phyloP scores from a whole-genome alignment of 1,140 invertebrate species.

The Bombyx mandarina region DNA sequence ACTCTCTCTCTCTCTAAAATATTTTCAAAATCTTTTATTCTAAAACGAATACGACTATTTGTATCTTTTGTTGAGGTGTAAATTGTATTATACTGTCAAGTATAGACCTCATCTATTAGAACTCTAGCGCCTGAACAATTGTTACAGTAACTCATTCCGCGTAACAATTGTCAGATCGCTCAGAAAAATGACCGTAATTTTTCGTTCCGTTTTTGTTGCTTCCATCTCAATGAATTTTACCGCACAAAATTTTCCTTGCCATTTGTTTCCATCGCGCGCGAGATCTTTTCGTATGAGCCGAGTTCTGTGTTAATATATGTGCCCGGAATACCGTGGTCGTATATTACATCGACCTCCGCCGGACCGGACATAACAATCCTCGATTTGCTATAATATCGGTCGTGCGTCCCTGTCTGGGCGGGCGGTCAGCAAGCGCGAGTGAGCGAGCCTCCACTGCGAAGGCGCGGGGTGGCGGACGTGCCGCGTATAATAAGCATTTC shows the following conservation, averaged over 20 bases:
- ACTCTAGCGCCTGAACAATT: too few relatives aligned
- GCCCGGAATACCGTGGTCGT: slow-evolving; percentile 71
- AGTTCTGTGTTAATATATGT: slow-evolving; percentile 72
- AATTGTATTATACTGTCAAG: too few relatives aligned
- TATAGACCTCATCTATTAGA: too few relatives aligned
- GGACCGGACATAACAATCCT: slow-evolving; percentile 71
- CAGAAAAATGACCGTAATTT: slow-evolving; percentile 57
- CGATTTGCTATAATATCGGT: slow-evolving; percentile 71
- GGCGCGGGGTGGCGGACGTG: slow-evolving; percentile 60
- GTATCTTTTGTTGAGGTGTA: too few relatives aligned
- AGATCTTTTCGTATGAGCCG: slow-evolving; percentile 72
- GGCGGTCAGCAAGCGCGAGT: slow-evolving; percentile 27
- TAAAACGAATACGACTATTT: too few relatives aligned
- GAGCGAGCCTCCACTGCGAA: slow-evolving; percentile 36
- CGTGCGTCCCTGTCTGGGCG: slow-evolving; percentile 45
- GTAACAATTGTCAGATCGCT: slow-evolving; percentile 25
- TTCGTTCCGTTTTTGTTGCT: slow-evolving; percentile 51
- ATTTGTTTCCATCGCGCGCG: slow-evolving; percentile 70
- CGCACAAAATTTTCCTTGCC: slow-evolving; percentile 70
- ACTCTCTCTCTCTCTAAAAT: too few relatives aligned
- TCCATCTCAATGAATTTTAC: slow-evolving; percentile 65
- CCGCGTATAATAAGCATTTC: slow-evolving; percentile 73
- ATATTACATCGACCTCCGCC: slow-evolving; percentile 70
- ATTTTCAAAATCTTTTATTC: too few relatives aligned
- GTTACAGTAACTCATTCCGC: neutral